Conservation (phyloP, 2,113 vertebrate species). For the Gopherus evgoodei region DNA sequence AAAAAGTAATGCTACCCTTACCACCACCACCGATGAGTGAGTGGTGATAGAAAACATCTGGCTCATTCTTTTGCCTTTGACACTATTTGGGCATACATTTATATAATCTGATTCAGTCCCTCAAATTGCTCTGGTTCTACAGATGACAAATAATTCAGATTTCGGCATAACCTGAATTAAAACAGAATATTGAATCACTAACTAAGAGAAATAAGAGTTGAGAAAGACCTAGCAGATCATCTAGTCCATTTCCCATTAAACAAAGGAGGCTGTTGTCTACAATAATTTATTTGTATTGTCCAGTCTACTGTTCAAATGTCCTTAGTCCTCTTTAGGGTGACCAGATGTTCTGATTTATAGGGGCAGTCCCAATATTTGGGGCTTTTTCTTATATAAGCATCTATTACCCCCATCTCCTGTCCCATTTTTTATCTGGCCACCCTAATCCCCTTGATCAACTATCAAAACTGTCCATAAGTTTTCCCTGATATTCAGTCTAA, state of each 20-base stretch:
- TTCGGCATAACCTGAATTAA: conserved; percentile 6
- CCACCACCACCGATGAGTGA: background rate
- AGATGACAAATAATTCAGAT: conserved; percentile 31
- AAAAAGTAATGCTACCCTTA: conserved; percentile 42
- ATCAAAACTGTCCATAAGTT: background rate
- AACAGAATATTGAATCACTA: background rate
- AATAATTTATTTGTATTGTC: background rate
- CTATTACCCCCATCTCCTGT: too few species aligned
- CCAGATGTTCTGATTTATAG: too few species aligned
- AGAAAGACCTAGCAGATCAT: background rate
- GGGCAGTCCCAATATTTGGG: too few species aligned
- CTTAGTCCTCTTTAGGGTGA: background rate
- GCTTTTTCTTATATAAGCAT: too few species aligned
- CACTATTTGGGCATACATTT: conserved; percentile 24
- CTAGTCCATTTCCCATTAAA: background rate
- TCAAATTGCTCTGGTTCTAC: conserved; percentile 41
- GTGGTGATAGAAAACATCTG: conserved; percentile 62
- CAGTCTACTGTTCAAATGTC: background rate
- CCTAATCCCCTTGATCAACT: background rate
- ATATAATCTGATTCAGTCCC: background rate
- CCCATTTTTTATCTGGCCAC: too few species aligned
- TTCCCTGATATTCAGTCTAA: background rate
- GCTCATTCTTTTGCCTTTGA: conserved; percentile 27
- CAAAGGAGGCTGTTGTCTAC: background rate
- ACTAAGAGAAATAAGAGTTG: background rate